phyloP scores from a whole-genome alignment of 2,113 vertebrate genomes.

The Coptodon rendalli region DNA sequence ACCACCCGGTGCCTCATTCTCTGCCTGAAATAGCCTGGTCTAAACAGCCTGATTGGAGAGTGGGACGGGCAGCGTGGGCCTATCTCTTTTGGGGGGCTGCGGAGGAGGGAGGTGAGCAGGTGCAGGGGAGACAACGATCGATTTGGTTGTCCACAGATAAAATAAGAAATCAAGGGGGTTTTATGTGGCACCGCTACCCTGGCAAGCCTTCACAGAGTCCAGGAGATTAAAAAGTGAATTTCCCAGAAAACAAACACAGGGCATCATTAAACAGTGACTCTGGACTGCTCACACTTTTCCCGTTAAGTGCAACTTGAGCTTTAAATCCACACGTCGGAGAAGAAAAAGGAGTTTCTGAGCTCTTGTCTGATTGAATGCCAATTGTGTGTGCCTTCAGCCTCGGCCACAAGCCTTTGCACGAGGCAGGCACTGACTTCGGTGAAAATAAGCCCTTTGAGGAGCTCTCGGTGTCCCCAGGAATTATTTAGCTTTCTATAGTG shows the following conservation, averaged over 20 bases:
- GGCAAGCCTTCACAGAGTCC: slow-evolving; percentile 49
- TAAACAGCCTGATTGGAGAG: slow-evolving; percentile 60
- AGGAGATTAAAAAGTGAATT: slow-evolving; percentile 64
- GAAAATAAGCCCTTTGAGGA: slow-evolving; percentile 14
- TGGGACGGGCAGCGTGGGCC: slow-evolving; percentile 34
- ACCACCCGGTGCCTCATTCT: slow-evolving; percentile 33
- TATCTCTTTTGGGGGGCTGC: slow-evolving; percentile 10
- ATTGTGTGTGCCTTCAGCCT: slow-evolving; percentile 18
- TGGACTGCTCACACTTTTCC: slow-evolving; percentile 39
- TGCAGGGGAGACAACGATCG: slow-evolving; percentile 56
- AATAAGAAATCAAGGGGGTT: slow-evolving; percentile 66
- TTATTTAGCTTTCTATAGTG: background rate
- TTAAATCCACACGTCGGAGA: slow-evolving; percentile 29
- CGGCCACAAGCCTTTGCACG: background rate
- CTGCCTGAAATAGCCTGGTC: slow-evolving; percentile 51
- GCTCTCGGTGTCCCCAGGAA: background rate
- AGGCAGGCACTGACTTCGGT: background rate
- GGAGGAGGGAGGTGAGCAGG: slow-evolving; percentile 36
- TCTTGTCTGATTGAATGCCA: slow-evolving; percentile 38
- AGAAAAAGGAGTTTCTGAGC: slow-evolving; percentile 1
- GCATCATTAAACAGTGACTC: slow-evolving; percentile 46
- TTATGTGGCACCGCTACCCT: slow-evolving; percentile 45
- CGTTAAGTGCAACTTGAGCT: slow-evolving; percentile 59
- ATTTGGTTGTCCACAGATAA: slow-evolving; percentile 67
- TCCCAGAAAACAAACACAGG: slow-evolving; percentile 66